Percentiles rank a stretch among this genome's conserved stretches.
These are phyloP conservation scores for Thecophora atra DNA, from an alignment of 2,888 invertebrate species.

Conservation along the genomic window DNA sequence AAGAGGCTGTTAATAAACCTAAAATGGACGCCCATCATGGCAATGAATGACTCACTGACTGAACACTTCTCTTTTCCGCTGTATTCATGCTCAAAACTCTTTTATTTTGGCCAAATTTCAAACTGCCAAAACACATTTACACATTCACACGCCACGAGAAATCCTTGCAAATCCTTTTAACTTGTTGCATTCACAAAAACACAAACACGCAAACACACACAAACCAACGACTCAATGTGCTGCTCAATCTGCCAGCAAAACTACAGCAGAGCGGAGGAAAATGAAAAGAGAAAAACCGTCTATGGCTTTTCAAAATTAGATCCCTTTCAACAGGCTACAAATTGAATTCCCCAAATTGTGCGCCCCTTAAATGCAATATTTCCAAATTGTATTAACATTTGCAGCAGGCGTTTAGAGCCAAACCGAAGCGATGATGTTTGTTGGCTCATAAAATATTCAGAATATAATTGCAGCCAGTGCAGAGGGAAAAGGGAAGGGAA, in stretches of 20 bases:
- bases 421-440: slow-evolving; percentile 25
- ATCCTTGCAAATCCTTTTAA: slow-evolving; percentile 23
- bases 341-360: slow-evolving; percentile 27
- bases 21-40: too few relatives aligned
- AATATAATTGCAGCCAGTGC: slow-evolving; percentile 19
- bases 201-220: background rate
- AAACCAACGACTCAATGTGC: background rate
- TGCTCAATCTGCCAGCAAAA: background rate
- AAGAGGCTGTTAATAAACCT: background rate
- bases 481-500: background rate
- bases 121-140: background rate
- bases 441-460: slow-evolving; percentile 33
- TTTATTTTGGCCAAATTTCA: slow-evolving; percentile 16
- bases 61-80: background rate
- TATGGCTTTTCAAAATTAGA: slow-evolving; percentile 35
- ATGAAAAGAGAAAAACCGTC: background rate
- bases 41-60: background rate
- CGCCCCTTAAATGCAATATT: slow-evolving; percentile 31
- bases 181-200: slow-evolving; percentile 17
- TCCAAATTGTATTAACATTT: slow-evolving; percentile 35
- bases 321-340: slow-evolving; percentile 31
- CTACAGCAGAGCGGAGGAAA: background rate
- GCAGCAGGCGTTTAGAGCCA: slow-evolving; percentile 20
- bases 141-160: too few relatives aligned
- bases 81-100: background rate